Evolutionary conservation across 2,797 vertebrate species (phyloP), one percentile per base, ranked within the genome.

Genomic region (Caiman crocodilus): DNA sequence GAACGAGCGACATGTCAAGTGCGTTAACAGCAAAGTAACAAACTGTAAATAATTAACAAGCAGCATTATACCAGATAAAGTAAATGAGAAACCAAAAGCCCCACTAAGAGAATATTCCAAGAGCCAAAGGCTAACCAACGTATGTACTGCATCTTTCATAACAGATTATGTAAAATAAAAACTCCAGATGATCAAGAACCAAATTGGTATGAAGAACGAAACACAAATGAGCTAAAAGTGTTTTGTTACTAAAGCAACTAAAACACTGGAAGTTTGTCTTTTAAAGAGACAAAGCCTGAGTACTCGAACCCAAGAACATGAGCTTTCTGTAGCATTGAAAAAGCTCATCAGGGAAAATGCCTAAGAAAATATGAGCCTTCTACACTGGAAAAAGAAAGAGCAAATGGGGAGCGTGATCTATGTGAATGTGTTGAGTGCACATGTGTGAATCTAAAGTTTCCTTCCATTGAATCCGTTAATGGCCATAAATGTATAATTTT

Each of bases 101-200:
- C 75, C 12, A 82, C 4, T 6, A 26, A 64, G 28, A 28, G n/a
- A 35, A 57, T 16, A 59, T 42, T 92, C 95, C 69, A 85, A 92
- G 78, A 90, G 3, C 0, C 30, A 87, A 69, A 21, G 15, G 89
- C 75, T 82, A 73, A 7, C 15, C 35, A 82, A 74, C 28, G 65
- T 25, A 50, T 0, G 1, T 2, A 80, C n/a, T 58, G 5, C 21
- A 79, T 35, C 2, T 50, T 71, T 56, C 1, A 2, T 4, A 81
- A 42, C 71, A 88, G 58, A 92, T 74, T 23, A 5, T 82, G 79
- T 32, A 90, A 87, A 90, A 87, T 26, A 73, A 89, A 92, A 76
- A 6, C 55, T 73, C 1, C 35, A 84, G 81, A 71, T 6, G 69
- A 9, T 69, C 91, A 63, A 86, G 28, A 88, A 84, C 5, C 60